Base-by-base conservation (phyloP, 1,140 invertebrate genomes). In the Orchesella cincta region DNA sequence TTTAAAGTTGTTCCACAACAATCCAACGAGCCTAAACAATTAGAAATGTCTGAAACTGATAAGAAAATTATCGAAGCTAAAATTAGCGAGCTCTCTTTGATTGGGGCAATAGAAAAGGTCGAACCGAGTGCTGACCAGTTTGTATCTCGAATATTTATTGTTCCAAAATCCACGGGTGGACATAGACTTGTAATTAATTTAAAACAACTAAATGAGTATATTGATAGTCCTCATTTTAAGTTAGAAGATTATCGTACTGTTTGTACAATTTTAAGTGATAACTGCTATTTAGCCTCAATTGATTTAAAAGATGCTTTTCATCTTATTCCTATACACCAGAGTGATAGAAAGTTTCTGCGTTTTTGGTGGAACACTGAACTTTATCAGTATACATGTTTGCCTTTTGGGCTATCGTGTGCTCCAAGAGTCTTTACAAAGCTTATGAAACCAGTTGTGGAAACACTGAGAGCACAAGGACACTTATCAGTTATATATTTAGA, bases 231-330 rank as follows among this genome's bases (percentile, higher is more conserved):
- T 28, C 76, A 79, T 75, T 79, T 79, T 33, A 77, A 79, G 57
- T 52, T 79, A 29, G 76, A 79, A 35, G 67, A 54, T 31, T 16
- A 73, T 0, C 52, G 26, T 3, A 20, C 35, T 0, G 33, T 73
- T 1, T 28, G 39, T 31, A 20, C 16, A 12, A 2, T 79, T 12
- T 12, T 79, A 14, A 28, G 28, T 3, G 29, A 73, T 26, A 51
- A 46, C 18, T 46, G 26, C 14, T 79, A 64, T 35, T 26, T 77
- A 20, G 35, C 62, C 18, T 72, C 36, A 28, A 54, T 79, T 0
- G 78, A 79, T 28, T 52, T 73, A 5, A 71, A 77, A 72, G 78
- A 77, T 71, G 78, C 78, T 23, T 79, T 77, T 26, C 70, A 73
- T 77, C 23, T 31, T 29, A 54, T 79, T n/a, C 76, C 71, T 26